Conservation (phyloP, 2,888 invertebrate species). For the Lampropteryx suffumata region DNA sequence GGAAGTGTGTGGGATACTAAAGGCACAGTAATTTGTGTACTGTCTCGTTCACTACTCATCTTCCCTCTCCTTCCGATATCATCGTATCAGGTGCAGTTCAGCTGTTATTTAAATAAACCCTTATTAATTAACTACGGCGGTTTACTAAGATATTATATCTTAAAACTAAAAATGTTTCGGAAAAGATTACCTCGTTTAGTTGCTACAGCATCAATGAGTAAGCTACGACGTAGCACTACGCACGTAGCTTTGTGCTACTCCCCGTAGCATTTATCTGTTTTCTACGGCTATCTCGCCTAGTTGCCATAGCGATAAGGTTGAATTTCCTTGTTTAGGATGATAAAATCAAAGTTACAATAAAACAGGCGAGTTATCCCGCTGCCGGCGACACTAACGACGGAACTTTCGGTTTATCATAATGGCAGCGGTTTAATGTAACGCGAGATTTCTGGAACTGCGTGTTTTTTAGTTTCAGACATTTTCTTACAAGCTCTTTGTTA, state of each 20-base stretch:
- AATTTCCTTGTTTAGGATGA: conserved; percentile 1
- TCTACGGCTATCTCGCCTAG: background rate
- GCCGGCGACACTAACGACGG: conserved; percentile 30
- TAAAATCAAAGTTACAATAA: conserved; percentile 31
- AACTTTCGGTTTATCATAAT: conserved; percentile 31
- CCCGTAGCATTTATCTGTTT: background rate
- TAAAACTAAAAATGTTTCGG: background rate
- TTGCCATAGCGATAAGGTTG: background rate
- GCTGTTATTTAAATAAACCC: no score
- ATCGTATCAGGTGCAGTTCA: no score
- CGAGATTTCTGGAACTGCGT: conserved; percentile 11
- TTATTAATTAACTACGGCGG: no score
- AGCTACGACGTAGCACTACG: conserved; percentile 14
- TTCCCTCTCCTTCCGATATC: no score
- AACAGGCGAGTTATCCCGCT: conserved; percentile 24
- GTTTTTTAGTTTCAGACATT: conserved; percentile 15
- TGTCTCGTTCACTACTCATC: no score
- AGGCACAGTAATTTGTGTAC: no score
- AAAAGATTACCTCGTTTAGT: background rate
- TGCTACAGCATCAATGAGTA: background rate
- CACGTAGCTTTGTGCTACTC: conserved; percentile 8
- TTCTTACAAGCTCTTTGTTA: conserved; percentile 6
- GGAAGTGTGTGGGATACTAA: no score
- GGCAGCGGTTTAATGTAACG: conserved; percentile 19
- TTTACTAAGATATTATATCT: no score